Evolutionary conservation across 1,140 invertebrate genomes (phyloP).

Genomic region (Chymomyza costata): DNA sequence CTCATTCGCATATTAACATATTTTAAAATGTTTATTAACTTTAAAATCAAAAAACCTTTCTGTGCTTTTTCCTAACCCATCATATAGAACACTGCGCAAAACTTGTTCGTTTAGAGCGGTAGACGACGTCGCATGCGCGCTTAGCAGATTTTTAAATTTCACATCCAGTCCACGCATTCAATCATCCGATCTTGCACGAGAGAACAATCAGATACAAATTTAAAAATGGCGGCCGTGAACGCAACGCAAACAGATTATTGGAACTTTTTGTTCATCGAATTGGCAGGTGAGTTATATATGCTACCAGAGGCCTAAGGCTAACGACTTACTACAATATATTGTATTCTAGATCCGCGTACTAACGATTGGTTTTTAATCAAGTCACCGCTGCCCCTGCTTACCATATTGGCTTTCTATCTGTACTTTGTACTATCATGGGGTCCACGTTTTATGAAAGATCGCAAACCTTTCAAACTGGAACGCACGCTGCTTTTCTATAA

Average conservation of each 20-base stretch:
- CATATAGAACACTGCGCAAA: constrained; percentile 50
- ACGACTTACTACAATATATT: not conserved
- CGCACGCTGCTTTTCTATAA: constrained; percentile 88
- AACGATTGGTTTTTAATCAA: constrained; percentile 90
- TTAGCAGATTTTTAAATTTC: constrained; percentile 68
- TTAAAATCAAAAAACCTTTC: constrained; percentile 18
- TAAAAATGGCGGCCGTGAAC: constrained; percentile 74
- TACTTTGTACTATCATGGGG: constrained; percentile 86
- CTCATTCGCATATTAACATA: no score
- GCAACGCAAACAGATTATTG: constrained; percentile 76
- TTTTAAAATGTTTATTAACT: constrained; percentile 37
- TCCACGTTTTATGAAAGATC: constrained; percentile 86
- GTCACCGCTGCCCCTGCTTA: constrained; percentile 84
- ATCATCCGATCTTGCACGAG: not conserved
- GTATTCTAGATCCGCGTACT: constrained; percentile 83
- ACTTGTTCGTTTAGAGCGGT: constrained; percentile 52
- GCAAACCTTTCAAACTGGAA: constrained; percentile 86
- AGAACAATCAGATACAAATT: constrained; percentile 22
- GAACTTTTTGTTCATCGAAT: constrained; percentile 77
- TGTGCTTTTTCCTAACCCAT: constrained; percentile 30
- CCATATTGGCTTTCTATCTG: constrained; percentile 82
- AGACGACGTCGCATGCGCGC: constrained; percentile 33
- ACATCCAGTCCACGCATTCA: not conserved
- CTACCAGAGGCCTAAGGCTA: not conserved
- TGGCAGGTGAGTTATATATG: constrained; percentile 78